phyloP scores from a whole-genome alignment of 2,888 invertebrate species.

The Dicycla oo region DNA sequence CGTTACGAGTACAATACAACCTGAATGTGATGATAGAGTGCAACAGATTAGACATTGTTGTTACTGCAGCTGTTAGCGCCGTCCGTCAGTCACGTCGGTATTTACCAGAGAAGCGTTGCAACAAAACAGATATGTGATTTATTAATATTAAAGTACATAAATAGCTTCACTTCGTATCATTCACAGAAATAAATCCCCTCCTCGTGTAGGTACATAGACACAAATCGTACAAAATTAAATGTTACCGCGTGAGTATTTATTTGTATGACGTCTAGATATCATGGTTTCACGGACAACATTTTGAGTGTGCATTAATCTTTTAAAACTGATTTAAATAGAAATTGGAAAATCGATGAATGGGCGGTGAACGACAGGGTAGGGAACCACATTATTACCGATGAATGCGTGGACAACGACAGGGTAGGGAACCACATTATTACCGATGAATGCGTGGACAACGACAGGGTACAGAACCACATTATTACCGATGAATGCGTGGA shows the following conservation, averaged over 20 bases:
- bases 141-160: slow-evolving; percentile 30
- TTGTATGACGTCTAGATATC: slow-evolving; percentile 26
- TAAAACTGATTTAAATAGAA: slow-evolving; percentile 2
- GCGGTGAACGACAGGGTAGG: not conserved
- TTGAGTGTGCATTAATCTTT: slow-evolving; percentile 13
- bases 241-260: slow-evolving; percentile 33
- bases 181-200: slow-evolving; percentile 38
- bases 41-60: slow-evolving; percentile 10
- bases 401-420: too few relatives aligned
- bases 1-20: not conserved
- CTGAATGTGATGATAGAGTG: not conserved
- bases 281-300: slow-evolving; percentile 10
- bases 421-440: too few relatives aligned
- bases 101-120: slow-evolving; percentile 8
- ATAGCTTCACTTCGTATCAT: slow-evolving; percentile 32
- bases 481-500: too few relatives aligned
- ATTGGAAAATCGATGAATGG: not conserved
- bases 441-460: too few relatives aligned
- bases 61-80: slow-evolving; percentile 1
- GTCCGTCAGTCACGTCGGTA: slow-evolving; percentile 7
- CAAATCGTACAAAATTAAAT: slow-evolving; percentile 24
- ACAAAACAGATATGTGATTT: slow-evolving; percentile 21
- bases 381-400: too few relatives aligned
- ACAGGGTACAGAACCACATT: too few relatives aligned
- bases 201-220: not conserved